These are phyloP conservation scores for Liodrosophila aerea DNA, from an alignment of 2,888 invertebrate genomes.

Conservation along the genomic window DNA sequence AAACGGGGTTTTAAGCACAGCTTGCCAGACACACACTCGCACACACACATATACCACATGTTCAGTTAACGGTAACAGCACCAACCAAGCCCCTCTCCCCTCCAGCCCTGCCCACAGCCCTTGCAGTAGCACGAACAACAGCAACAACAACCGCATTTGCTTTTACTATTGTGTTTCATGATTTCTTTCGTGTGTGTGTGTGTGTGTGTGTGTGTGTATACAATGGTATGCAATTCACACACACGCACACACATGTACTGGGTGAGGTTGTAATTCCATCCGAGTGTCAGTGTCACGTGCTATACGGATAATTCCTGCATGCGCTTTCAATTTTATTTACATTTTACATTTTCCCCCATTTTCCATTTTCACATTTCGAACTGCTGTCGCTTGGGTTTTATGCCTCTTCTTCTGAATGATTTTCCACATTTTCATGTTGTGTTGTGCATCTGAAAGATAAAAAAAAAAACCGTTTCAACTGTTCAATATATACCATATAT, in stretches of 20 bases:
- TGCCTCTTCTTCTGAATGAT: constrained; percentile 3
- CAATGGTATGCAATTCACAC: constrained; percentile 48
- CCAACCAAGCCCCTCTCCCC: constrained; percentile 15
- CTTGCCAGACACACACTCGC: constrained; percentile 31
- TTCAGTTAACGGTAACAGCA: constrained; percentile 8
- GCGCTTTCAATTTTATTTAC: constrained; percentile 69
- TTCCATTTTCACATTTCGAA: not conserved
- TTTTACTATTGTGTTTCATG: constrained; percentile 23
- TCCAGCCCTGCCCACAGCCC: constrained; percentile 11
- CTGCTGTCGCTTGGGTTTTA: constrained; percentile 1
- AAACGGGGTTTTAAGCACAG: constrained; percentile 49
- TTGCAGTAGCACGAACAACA: constrained; percentile 2
- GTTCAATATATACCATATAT: no score
- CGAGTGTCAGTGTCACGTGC: constrained; percentile 70
- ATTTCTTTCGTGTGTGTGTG: constrained; percentile 35
- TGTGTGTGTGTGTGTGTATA: constrained; percentile 4
- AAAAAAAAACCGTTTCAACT: not conserved
- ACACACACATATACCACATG: constrained; percentile 9
- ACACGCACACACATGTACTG: constrained; percentile 19
- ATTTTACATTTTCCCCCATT: constrained; percentile 43
- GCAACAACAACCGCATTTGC: constrained; percentile 24
- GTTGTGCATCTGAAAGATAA: constrained; percentile 6
- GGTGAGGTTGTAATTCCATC: constrained; percentile 36
- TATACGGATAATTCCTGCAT: constrained; percentile 67
- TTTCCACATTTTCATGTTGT: constrained; percentile 1